phyloP scores from a whole-genome alignment of 2,113 vertebrate species.

The Bufo gargarizans region DNA sequence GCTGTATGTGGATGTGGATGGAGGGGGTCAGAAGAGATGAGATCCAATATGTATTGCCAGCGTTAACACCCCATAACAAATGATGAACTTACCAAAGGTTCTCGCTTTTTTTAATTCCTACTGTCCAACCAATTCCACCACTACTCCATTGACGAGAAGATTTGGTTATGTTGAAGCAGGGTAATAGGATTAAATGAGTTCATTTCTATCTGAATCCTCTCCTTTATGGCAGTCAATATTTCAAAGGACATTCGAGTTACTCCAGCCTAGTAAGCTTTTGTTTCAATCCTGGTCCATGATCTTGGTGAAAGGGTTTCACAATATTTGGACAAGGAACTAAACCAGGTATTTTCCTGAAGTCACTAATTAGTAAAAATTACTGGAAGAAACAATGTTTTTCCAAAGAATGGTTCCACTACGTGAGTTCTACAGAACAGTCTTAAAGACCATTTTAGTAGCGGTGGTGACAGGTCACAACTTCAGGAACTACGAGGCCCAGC shows the following conservation, averaged over 20 bases:
- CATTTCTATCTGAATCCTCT: neutral
- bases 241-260: neutral
- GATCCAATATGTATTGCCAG: too few species aligned
- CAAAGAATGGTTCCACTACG: neutral
- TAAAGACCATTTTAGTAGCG: constrained; percentile 20
- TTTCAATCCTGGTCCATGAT: neutral
- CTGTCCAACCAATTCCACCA: neutral
- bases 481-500: constrained; percentile 4
- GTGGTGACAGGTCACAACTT: constrained; percentile 53
- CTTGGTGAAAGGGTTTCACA: neutral
- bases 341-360: neutral
- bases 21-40: too few species aligned
- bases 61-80: too few species aligned
- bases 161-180: neutral
- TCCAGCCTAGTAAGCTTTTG: neutral
- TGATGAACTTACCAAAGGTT: too few species aligned
- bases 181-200: too few species aligned
- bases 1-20: too few species aligned
- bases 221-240: neutral
- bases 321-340: neutral
- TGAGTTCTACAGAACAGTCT: neutral
- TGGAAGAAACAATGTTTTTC: neutral
- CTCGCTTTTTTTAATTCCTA: neutral
- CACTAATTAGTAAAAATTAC: neutral
- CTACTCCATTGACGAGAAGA: neutral